Conservation (phyloP, 1,140 invertebrate species). For the Hermatobates lingyangjiaoensis region DNA sequence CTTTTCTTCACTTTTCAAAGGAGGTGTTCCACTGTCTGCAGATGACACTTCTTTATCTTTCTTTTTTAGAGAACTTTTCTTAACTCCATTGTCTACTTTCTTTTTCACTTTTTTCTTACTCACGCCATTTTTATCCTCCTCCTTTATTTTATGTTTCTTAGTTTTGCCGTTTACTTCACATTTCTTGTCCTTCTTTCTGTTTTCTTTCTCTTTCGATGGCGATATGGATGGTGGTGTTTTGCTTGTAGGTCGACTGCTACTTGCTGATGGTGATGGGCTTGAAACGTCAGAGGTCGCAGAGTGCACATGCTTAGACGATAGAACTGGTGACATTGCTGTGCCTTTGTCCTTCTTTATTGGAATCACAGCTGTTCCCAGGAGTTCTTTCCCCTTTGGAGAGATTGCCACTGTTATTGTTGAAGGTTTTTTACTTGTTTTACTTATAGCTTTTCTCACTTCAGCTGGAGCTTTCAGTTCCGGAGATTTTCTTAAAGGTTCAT, state of each 20-base stretch:
- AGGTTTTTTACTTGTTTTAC: conserved; percentile 26
- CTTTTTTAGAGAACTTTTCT: conserved; percentile 16
- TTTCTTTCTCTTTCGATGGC: conserved; percentile 6
- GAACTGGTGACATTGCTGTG: conserved; percentile 1
- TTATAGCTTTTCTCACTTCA: conserved; percentile 35
- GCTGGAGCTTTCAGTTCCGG: conserved; percentile 34
- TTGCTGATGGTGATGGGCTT: background rate
- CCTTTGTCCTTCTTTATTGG: conserved; percentile 9
- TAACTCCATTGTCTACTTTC: conserved; percentile 12
- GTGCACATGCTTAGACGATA: background rate
- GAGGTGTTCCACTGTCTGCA: background rate
- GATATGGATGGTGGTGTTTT: background rate
- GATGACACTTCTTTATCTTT: conserved; percentile 18
- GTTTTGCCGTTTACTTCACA: conserved; percentile 16
- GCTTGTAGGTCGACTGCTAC: conserved; percentile 5
- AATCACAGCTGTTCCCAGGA: conserved; percentile 20
- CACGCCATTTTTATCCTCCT: conserved; percentile 19
- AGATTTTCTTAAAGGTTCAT: conserved; percentile 23
- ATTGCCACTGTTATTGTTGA: conserved; percentile 27
- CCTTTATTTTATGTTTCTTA: conserved; percentile 12
- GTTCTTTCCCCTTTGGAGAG: conserved; percentile 27
- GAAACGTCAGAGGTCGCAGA: conserved; percentile 1
- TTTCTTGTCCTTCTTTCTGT: conserved; percentile 17
- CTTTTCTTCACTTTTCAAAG: background rate
- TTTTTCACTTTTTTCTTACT: conserved; percentile 19